Conservation (phyloP, 1,140 invertebrate species). For the Argopecten irradians region DNA sequence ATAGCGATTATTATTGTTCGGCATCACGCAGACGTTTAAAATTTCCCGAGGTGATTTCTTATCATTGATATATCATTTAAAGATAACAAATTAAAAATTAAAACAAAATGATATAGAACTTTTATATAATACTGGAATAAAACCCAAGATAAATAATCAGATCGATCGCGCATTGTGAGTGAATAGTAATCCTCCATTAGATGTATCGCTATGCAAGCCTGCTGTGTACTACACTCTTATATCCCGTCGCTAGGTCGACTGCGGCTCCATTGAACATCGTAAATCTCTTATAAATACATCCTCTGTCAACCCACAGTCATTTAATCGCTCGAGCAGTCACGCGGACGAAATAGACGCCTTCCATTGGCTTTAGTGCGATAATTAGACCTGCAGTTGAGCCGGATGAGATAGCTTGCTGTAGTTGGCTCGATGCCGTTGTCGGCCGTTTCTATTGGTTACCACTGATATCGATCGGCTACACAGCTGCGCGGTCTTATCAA, state of each 20-base stretch:
- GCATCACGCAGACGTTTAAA: too few species aligned
- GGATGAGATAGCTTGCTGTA: background rate
- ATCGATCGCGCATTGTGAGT: too few species aligned
- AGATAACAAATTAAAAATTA: too few species aligned
- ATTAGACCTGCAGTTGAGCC: background rate
- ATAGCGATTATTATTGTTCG: too few species aligned
- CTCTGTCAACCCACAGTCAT: background rate
- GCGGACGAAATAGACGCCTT: background rate
- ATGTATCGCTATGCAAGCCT: background rate
- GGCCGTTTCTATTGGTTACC: conserved; percentile 3
- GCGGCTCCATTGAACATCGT: background rate
- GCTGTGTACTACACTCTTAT: too few species aligned
- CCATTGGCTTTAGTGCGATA: background rate
- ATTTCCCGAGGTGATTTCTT: too few species aligned
- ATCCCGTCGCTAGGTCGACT: background rate
- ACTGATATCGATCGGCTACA: background rate
- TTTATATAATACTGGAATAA: too few species aligned
- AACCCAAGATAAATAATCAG: too few species aligned
- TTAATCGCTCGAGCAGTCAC: background rate
- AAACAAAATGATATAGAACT: too few species aligned
- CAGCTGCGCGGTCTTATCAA: background rate
- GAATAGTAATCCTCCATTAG: too few species aligned
- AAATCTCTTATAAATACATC: background rate
- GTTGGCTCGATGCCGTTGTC: background rate
- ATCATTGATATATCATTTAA: too few species aligned